Evolutionary conservation across 92 coral and sea anemone species (phyloP), one percentile per base, ranked within the genome.

Genomic region (Virgularia gustaviana): DNA sequence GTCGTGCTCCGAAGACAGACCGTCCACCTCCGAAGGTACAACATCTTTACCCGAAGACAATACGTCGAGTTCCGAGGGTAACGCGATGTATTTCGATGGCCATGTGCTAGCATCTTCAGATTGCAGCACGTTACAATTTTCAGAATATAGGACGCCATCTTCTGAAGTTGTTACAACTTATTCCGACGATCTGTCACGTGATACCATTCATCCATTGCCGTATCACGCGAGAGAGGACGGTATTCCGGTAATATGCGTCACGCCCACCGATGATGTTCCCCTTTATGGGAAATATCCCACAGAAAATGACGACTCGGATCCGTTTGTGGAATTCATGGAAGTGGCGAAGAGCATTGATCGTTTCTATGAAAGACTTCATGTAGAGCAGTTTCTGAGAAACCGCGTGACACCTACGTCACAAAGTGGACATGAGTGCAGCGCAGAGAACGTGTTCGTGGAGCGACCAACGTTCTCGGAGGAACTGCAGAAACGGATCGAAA

Each of bases 221-320:
- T n/a, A n/a, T n/a, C n/a, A n/a, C n/a, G n/a, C n/a, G n/a, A n/a
- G n/a, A 52, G 31, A 22, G 7, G 58, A 52, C 28, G 58, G 58
- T 11, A 3, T 11, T 52, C 55, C 20, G 55, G 55, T 15, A 5
- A 47, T 47, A 3, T 15, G 55, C 22, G 58, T 52, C 28, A 52
- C 58, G 13, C 30, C 2, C 22, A 52, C 58, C 28, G 28, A 18
- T 20, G 45, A 31, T 35, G 33, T 22, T 31, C 60, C 49, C 20
- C 32, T 12, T 12, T 20, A 9, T 0, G 22, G 44, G 22, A 68
- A 68, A 15, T 15, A 47, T 30, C 61, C 75, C 19, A 68, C 36
- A 19, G 75, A 68, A 51, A 68, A 68, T 35, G 75, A 68, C 42
- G 75, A 68, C 8, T 47, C 75, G 16, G 34, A 47, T 31, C 75